Base-by-base conservation (phyloP, 1,140 invertebrate genomes). In the Drosophila auraria region DNA sequence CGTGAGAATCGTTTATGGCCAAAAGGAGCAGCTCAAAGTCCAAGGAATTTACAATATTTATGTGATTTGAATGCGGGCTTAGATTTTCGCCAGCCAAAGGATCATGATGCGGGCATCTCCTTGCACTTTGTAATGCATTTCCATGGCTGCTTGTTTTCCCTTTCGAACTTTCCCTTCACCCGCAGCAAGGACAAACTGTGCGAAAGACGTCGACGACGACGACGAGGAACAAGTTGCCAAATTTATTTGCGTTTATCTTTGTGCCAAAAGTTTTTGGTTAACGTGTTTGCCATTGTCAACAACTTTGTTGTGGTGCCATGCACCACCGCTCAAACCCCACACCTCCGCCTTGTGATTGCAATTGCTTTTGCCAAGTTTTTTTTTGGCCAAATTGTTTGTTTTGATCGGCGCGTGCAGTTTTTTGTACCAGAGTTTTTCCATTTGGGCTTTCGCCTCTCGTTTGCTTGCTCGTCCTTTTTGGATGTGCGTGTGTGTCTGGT, bases 191-290 rank as follows among this genome's bases (percentile, higher is more conserved):
- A 74, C 66, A 63, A 62, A 80, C 66, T 78, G 68, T 65, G 63
- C 40, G 42, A 51, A 54, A 45, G 42, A 40, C 58, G 36, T 47
- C 27, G 12, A 40, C 14, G 38, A 40, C 5, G 27, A 12, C 27
- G 7, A 9, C 17, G 11, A 50, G 20, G 71, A 80, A 73, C 65
- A 86, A 87, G 83, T 87, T 87, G 76, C 78, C 78, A 89, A 89
- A 89, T 89, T 89, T 89, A 89, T 89, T 89, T 89, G 84, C 84
- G 84, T 84, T 89, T 89, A 89, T 89, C 84, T 89, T 90, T 77
- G 86, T 90, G 84, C 70, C 82, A 89, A 90, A 57, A 89, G 84
- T 89, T 89, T 84, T 89, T 65, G 86, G 86, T 90, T 89, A 89
- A 89, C 84, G 84, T 89, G 84, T 89, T 89, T 89, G 86, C 86